phyloP scores from a whole-genome alignment of 1,140 invertebrate species.

The Drosophila santomea region DNA sequence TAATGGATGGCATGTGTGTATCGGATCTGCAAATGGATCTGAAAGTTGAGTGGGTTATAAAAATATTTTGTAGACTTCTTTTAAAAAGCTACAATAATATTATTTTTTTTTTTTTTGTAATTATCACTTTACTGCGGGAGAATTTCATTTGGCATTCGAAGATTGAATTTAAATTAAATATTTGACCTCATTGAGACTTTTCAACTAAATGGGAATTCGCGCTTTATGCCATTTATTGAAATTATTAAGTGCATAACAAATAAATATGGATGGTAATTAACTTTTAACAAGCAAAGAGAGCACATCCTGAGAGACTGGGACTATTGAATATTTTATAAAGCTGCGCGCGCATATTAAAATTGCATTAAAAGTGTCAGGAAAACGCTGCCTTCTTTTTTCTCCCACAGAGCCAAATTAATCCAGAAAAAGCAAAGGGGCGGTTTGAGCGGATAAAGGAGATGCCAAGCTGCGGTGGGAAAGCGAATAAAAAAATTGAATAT shows the following conservation, averaged over 20 bases:
- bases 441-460: conserved; percentile 9
- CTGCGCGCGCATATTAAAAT: conserved; percentile 82
- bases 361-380: conserved; percentile 73
- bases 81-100: background rate
- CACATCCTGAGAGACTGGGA: background rate
- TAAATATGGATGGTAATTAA: conserved; percentile 67
- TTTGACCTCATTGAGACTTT: background rate
- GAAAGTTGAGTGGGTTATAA: background rate
- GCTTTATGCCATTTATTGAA: conserved; percentile 54
- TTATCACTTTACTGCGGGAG: background rate
- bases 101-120: background rate
- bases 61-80: background rate
- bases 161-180: background rate
- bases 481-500: conserved; percentile 69
- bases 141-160: background rate
- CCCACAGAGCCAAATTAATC: conserved; percentile 54
- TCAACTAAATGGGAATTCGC: conserved; percentile 25
- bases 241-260: conserved; percentile 52
- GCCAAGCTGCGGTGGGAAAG: conserved; percentile 33
- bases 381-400: conserved; percentile 21
- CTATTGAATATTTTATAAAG: conserved; percentile 78
- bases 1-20: conserved; percentile 8
- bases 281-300: conserved; percentile 47
- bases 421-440: conserved; percentile 21
- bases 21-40: background rate